These are phyloP conservation scores for Dasyprocta punctata DNA, from an alignment of 2,113 vertebrate genomes.

Conservation along the genomic window DNA sequence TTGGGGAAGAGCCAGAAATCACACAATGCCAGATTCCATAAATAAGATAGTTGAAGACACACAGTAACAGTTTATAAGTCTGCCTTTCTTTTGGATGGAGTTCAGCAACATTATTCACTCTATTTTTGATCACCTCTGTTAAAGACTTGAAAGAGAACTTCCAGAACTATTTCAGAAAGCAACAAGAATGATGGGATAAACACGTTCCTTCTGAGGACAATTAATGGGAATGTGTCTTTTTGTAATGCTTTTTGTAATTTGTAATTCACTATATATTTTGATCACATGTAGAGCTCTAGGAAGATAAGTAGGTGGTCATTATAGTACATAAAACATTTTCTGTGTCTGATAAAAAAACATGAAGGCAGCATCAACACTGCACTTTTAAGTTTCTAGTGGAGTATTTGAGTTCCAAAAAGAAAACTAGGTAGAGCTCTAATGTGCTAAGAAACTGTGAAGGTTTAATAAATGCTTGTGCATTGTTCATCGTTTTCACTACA, in stretches of 20 bases:
- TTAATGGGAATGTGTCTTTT: neutral
- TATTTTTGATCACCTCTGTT: neutral
- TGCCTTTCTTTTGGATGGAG: neutral
- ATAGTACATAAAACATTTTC: neutral
- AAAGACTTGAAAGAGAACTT: neutral
- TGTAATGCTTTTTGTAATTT: neutral
- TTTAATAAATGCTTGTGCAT: neutral
- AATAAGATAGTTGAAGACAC: neutral
- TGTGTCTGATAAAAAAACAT: slow-evolving; percentile 29
- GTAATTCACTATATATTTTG: neutral
- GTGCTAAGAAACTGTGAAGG: neutral
- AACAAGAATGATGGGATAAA: neutral
- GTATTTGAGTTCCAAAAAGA: neutral
- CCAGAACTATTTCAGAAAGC: neutral
- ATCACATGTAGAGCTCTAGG: neutral
- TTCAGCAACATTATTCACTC: neutral
- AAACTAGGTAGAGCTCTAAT: neutral
- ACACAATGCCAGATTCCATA: neutral
- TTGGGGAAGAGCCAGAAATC: neutral
- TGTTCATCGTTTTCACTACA: neutral
- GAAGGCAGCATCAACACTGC: neutral
- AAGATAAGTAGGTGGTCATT: neutral
- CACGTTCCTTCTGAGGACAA: neutral
- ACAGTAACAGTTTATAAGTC: neutral
- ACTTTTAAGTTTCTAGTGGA: neutral